Conservation (phyloP, 2,888 invertebrate genomes). For the Ophonus ardosiacus region DNA sequence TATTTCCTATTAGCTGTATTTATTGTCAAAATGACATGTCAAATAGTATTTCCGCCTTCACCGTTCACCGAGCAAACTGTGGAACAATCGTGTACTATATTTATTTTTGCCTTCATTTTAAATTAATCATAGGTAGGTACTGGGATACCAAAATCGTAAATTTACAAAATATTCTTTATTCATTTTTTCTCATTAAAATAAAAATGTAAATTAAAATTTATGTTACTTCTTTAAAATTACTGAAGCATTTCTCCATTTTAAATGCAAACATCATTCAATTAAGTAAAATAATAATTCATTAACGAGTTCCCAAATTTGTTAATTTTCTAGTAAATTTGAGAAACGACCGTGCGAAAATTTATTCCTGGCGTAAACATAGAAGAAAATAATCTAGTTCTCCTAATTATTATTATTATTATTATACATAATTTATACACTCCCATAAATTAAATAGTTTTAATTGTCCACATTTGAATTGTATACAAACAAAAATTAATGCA, state of each 20-base stretch:
- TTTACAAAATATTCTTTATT: too few relatives aligned
- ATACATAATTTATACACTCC: conserved; percentile 10
- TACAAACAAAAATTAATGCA: conserved; percentile 33
- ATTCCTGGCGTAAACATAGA: neutral
- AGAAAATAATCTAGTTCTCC: conserved; percentile 13
- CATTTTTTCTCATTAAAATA: too few relatives aligned
- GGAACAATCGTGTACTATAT: too few relatives aligned
- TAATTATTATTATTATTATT: conserved; percentile 23
- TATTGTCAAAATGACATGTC: too few relatives aligned
- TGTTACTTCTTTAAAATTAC: neutral
- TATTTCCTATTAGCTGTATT: too few relatives aligned
- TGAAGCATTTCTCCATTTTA: neutral
- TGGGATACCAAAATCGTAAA: too few relatives aligned
- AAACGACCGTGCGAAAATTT: conserved; percentile 6
- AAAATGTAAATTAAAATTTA: neutral
- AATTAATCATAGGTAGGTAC: too few relatives aligned
- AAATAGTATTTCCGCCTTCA: too few relatives aligned
- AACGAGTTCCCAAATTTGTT: conserved; percentile 3
- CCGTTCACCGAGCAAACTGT: too few relatives aligned
- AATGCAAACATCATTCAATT: neutral
- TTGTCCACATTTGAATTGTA: conserved; percentile 41
- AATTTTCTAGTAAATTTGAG: neutral
- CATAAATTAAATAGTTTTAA: conserved; percentile 44
- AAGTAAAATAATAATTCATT: neutral
- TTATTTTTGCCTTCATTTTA: too few relatives aligned